Conservation (phyloP, 2,888 invertebrate genomes). For the Spodoptera picta region DNA sequence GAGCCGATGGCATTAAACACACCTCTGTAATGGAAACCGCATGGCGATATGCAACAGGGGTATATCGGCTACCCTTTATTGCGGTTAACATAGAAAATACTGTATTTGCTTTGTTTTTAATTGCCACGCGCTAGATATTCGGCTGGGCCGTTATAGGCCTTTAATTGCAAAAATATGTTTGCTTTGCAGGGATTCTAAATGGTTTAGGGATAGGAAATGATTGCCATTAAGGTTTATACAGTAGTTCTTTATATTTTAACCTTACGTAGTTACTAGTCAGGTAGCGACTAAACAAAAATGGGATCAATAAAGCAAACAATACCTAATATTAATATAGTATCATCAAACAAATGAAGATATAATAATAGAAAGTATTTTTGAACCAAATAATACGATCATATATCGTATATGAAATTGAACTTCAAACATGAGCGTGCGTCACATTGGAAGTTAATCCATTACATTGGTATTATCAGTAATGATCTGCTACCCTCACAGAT, state of each 20-base stretch:
- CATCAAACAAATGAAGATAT: neutral
- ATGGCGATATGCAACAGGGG: slow-evolving; percentile 76
- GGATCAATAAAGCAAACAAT: too few relatives aligned
- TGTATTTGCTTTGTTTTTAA: slow-evolving; percentile 55
- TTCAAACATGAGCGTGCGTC: slow-evolving; percentile 16
- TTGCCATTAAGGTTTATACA: slow-evolving; percentile 3
- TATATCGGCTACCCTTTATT: slow-evolving; percentile 65
- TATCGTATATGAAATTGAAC: slow-evolving; percentile 5
- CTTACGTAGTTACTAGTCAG: neutral
- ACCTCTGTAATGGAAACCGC: slow-evolving; percentile 83
- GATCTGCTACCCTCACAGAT: slow-evolving; percentile 73
- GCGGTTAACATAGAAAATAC: slow-evolving; percentile 53
- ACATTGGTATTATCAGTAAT: slow-evolving; percentile 58
- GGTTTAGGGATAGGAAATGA: slow-evolving; percentile 7
- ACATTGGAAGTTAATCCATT: slow-evolving; percentile 63
- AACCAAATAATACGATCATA: neutral
- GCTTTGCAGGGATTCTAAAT: slow-evolving; percentile 13
- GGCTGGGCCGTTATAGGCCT: slow-evolving; percentile 12
- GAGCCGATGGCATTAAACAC: slow-evolving; percentile 78
- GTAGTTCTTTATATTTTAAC: neutral
- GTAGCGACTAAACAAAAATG: neutral
- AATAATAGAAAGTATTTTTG: neutral
- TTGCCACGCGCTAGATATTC: slow-evolving; percentile 45
- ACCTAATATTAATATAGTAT: too few relatives aligned
- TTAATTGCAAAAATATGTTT: slow-evolving; percentile 38